These are phyloP conservation scores for Atopsyche davidsoni DNA, from an alignment of 1,140 invertebrate genomes.

Conservation along the genomic window DNA sequence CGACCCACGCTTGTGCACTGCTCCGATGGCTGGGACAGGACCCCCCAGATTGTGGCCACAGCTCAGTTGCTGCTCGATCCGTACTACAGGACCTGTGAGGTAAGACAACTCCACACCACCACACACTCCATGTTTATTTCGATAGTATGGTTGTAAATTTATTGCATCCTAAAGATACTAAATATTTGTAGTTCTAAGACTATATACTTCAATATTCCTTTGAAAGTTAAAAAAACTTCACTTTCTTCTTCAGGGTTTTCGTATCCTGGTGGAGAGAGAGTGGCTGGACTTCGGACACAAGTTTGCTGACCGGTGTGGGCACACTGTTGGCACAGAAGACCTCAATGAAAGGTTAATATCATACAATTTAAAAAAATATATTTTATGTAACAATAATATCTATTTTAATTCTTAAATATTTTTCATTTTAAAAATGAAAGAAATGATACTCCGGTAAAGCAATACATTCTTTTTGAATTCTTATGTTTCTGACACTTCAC, in stretches of 20 bases:
- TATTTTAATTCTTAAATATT: not conserved
- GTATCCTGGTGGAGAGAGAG: slow-evolving; percentile 85
- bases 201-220: not conserved
- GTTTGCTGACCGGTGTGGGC: slow-evolving; percentile 91
- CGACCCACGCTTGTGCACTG: slow-evolving; percentile 92
- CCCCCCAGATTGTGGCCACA: slow-evolving; percentile 87
- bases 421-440: slow-evolving; percentile 1
- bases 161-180: too few species aligned
- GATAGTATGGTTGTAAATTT: too few species aligned
- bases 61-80: slow-evolving; percentile 90
- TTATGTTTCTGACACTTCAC: too few species aligned
- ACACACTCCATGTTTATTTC: too few species aligned
- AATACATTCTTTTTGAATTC: too few species aligned
- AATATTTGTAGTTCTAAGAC: too few species aligned
- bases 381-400: not conserved
- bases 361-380: slow-evolving; percentile 1
- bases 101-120: too few species aligned
- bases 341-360: slow-evolving; percentile 64
- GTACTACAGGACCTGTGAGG: slow-evolving; percentile 86
- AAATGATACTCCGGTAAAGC: too few species aligned
- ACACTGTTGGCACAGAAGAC: slow-evolving; percentile 75
- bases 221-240: slow-evolving; percentile 5
- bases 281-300: slow-evolving; percentile 98
- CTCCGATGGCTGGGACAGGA: slow-evolving; percentile 96
- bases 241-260: slow-evolving; percentile 68